phyloP scores from a whole-genome alignment of 2,113 vertebrate genomes.

The Hylia prasina region DNA sequence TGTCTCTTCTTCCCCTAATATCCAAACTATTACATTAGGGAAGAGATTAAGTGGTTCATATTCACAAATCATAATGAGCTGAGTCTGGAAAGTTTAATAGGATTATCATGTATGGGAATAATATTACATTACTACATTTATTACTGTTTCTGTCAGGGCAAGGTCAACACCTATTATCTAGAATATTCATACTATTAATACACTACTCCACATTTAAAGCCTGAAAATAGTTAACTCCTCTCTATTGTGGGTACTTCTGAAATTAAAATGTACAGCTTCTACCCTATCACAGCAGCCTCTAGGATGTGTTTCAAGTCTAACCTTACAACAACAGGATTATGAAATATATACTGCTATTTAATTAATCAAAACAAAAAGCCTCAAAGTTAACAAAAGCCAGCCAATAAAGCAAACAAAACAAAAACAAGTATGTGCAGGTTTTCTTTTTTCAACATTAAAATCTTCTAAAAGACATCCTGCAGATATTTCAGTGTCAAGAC shows the following conservation, averaged over 20 bases:
- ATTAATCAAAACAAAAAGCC: background rate
- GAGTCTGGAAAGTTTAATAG: conserved; percentile 21
- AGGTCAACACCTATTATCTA: background rate
- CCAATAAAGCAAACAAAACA: background rate
- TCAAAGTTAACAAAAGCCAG: background rate
- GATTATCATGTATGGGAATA: background rate
- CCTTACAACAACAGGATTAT: background rate
- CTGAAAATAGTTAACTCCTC: background rate
- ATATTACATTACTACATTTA: background rate
- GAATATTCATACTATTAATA: background rate
- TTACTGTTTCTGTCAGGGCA: background rate
- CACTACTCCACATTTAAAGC: background rate
- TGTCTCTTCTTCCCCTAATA: background rate
- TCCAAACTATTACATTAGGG: background rate
- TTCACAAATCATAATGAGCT: background rate
- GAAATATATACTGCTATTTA: background rate
- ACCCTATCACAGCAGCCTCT: background rate
- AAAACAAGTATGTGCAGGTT: background rate
- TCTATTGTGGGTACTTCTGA: background rate
- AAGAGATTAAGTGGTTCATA: background rate
- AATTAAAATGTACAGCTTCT: background rate
- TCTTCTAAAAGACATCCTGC: background rate
- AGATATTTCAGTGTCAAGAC: background rate
- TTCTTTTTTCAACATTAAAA: background rate
- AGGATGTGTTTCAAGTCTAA: background rate